Percentiles rank a stretch among this genome's conserved stretches.
Conservation (phyloP, 2,797 vertebrate species). For the Pangasius djambal region DNA sequence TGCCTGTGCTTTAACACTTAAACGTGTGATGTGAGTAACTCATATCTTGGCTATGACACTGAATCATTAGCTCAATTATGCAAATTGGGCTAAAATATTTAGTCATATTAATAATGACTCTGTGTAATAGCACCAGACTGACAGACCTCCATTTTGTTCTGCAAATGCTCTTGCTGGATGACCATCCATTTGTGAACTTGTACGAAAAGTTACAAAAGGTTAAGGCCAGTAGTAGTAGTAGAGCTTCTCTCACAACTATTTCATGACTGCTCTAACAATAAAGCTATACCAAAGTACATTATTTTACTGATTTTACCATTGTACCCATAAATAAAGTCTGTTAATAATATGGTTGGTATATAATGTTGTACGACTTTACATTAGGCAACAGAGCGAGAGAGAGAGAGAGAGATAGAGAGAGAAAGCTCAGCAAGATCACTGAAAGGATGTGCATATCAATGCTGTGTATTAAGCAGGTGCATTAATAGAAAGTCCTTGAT, state of each 20-base stretch:
- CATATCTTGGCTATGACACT: constrained; percentile 1
- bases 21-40: constrained; percentile 9
- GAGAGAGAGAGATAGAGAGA: constrained; percentile 20
- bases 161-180: not conserved
- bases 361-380: not conserved
- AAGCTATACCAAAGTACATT: not conserved
- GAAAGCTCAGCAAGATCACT: constrained; percentile 15
- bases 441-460: constrained; percentile 38
- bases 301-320: not conserved
- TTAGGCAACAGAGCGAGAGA: not conserved
- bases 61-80: not conserved
- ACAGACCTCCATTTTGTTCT: constrained; percentile 12
- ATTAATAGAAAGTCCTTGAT: constrained; percentile 59
- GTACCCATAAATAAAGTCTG: not conserved
- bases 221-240: not conserved
- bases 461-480: constrained; percentile 41
- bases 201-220: not conserved
- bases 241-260: not conserved
- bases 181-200: not conserved
- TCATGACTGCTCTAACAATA: not conserved
- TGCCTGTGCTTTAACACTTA: not conserved
- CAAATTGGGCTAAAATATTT: constrained; percentile 13
- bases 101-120: constrained; percentile 3
- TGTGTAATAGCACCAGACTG: not conserved
- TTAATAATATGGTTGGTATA: not conserved